Evolutionary conservation across 2,888 invertebrate genomes (phyloP).

Genomic region (Cheilosia vulpina): DNA sequence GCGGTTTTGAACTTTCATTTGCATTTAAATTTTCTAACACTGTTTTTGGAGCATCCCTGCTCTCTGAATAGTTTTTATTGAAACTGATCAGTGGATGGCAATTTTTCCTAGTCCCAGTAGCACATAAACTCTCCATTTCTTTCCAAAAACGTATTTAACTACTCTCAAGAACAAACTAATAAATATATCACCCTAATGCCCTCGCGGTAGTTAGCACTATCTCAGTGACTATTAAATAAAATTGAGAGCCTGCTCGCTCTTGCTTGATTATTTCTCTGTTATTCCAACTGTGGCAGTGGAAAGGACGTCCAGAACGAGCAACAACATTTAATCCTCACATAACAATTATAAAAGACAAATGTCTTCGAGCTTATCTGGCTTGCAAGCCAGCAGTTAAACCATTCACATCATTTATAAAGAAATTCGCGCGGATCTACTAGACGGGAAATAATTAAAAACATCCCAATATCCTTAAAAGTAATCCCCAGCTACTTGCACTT

Average conservation of each 20-base stretch:
- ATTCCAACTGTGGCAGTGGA: not conserved
- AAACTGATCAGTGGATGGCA: too few relatives aligned
- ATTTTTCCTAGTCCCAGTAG: too few relatives aligned
- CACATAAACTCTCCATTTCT: not conserved
- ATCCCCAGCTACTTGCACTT: constrained; percentile 42
- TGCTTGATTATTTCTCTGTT: constrained; percentile 29
- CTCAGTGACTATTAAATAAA: constrained; percentile 31
- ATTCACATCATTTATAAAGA: constrained; percentile 57
- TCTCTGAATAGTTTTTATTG: too few relatives aligned
- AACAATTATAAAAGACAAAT: constrained; percentile 74
- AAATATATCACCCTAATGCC: constrained; percentile 36
- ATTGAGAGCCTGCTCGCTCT: constrained; percentile 7
- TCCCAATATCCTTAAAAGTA: constrained; percentile 54
- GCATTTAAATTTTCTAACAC: too few relatives aligned
- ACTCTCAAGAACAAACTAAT: constrained; percentile 1
- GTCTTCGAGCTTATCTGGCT: constrained; percentile 52
- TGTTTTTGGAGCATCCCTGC: too few relatives aligned
- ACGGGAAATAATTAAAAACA: constrained; percentile 72
- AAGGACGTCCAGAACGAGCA: constrained; percentile 25
- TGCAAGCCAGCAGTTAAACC: constrained; percentile 18
- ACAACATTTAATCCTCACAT: constrained; percentile 70
- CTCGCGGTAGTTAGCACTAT: constrained; percentile 27
- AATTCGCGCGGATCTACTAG: constrained; percentile 59
- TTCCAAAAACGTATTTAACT: not conserved
- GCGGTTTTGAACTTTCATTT: too few relatives aligned